phyloP scores from a whole-genome alignment of 1,140 invertebrate genomes.

The Aphelinus atriplicis region DNA sequence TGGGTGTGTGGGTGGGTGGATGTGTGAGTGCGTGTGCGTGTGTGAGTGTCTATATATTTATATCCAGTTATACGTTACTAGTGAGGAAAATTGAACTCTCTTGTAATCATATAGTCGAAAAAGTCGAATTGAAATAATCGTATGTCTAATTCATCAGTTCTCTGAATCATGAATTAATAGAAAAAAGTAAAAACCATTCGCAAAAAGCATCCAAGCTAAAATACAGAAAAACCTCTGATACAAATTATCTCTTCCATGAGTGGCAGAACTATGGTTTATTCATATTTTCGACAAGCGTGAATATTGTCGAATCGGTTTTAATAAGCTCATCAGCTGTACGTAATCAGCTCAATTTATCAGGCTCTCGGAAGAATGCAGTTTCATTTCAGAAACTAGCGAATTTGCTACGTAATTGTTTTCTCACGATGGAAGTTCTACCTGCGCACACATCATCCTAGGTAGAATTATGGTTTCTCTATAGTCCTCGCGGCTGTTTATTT shows the following conservation, averaged over 20 bases:
- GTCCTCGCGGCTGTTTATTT: not conserved
- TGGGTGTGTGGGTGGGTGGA: too few species aligned
- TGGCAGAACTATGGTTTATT: not conserved
- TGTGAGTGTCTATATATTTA: too few species aligned
- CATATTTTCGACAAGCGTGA: not conserved
- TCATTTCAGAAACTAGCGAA: not conserved
- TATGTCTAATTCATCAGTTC: too few species aligned
- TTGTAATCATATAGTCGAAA: too few species aligned
- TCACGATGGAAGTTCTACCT: not conserved
- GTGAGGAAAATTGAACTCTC: too few species aligned
- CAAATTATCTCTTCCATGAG: not conserved
- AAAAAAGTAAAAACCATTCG: too few species aligned
- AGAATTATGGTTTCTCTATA: not conserved
- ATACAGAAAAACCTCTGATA: too few species aligned
- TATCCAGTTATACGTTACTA: too few species aligned
- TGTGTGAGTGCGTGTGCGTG: too few species aligned
- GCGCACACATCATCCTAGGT: not conserved
- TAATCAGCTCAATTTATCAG: slow-evolving; percentile 15
- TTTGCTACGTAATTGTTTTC: slow-evolving; percentile 20
- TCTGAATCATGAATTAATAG: too few species aligned
- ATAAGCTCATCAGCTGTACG: not conserved
- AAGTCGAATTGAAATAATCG: too few species aligned
- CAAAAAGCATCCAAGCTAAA: too few species aligned
- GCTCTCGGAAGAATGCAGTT: not conserved
- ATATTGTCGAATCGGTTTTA: not conserved